Percentiles rank a stretch among this genome's conserved stretches.
Conservation (phyloP, 2,113 vertebrate species). For the Rattus norvegicus region GRCr8 NC_086027.1:83757501-83758000, state of each 20-base stretch:
- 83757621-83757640: neutral
- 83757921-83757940: neutral
- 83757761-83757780: neutral
- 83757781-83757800: neutral
- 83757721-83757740: neutral
- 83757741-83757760: neutral
- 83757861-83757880: neutral
- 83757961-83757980: conserved; percentile 1
- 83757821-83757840: neutral
- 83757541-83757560: neutral
- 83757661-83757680: neutral
- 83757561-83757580: neutral
- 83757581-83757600: neutral
- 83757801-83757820: neutral
- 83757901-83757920: neutral
- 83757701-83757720: too few relatives aligned
- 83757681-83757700: neutral
- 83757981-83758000: conserved; percentile 8
- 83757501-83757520: neutral
- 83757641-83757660: neutral
- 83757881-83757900: neutral
- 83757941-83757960: neutral
- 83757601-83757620: neutral
- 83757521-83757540: neutral
- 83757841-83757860: neutral